Base-by-base conservation (phyloP, 2,888 invertebrate species). In the Nomada hirtipes region DNA sequence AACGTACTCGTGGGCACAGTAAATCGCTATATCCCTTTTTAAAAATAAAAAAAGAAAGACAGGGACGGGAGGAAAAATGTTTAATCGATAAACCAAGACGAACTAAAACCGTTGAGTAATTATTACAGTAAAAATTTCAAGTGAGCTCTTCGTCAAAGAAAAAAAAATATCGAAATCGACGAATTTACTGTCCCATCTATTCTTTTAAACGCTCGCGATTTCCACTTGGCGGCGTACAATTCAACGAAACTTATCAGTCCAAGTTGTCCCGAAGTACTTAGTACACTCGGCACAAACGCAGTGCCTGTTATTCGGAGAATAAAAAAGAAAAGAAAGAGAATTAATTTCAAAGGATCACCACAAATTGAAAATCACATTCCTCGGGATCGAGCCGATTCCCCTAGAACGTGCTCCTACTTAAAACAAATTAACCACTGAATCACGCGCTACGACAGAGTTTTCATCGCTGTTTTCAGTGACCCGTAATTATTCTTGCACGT, bases 231-330 rank as follows among this genome's bases (percentile, higher is more conserved):
- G 67, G 50, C 23, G 20, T 50, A 55, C 23, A 59, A 36, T 26
- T 60, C 18, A 59, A 70, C 53, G 29, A 68, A 67, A 68, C 23
- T 18, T 63, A 36, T 52, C 18, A 52, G 13, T 23, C 47, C 55
- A 71, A 67, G 71, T 55, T 65, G 57, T 70, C 20, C 47, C 60
- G 47, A 76, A 79, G 59, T 76, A 79, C 60, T 36, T 36, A 36
- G 36, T 36, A 15, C 47, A 60, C 60, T 76, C 36, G 15, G 59
- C 74, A 36, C 42, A 9, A 29, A 47, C 23, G 15, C 20, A 23
- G 67, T 68, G 26, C 20, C 36, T 20, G 11, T 9, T 50, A 63
- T 13, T 29, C n/a, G 15, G 10, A 23, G 23, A 53, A 63, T 69
- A 63, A 36, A 68, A 78, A 63, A 7, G 7, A 29, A 7, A 36